Conservation (phyloP, 2,113 vertebrate genomes). For the Tringa solitaria region DNA sequence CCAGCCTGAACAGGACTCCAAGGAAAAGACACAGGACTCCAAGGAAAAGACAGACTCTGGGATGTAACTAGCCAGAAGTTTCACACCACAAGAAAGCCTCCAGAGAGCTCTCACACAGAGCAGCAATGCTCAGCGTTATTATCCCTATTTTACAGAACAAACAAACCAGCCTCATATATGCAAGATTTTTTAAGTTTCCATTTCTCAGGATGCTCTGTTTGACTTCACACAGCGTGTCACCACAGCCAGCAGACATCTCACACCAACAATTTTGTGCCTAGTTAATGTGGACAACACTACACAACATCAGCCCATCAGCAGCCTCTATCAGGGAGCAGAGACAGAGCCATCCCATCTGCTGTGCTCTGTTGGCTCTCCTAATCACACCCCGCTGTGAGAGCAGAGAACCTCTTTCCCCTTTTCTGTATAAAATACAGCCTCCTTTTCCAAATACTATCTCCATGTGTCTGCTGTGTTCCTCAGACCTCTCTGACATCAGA, state of each 20-base stretch:
- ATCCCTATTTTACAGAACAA: not conserved
- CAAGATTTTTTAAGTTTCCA: not conserved
- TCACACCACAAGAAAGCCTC: not conserved
- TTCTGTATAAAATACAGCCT: not conserved
- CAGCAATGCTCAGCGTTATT: rapidly evolving
- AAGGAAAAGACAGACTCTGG: not conserved
- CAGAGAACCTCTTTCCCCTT: not conserved
- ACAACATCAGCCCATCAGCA: not conserved
- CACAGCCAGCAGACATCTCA: not conserved
- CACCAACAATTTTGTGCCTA: not conserved
- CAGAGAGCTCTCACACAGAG: not conserved
- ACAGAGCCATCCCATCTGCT: not conserved
- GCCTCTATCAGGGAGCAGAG: not conserved
- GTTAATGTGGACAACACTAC: not conserved
- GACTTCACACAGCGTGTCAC: not conserved
- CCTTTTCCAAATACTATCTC: not conserved
- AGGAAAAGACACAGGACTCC: not conserved
- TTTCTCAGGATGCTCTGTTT: not conserved
- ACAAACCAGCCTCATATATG: not conserved
- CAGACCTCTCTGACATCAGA: not conserved
- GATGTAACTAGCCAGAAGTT: not conserved
- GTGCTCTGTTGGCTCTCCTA: not conserved
- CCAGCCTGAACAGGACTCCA: not conserved
- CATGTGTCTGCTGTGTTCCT: rapidly evolving
- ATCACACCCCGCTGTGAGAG: not conserved